Evolutionary conservation across 2,888 invertebrate genomes (phyloP).

Genomic region (Apotomis capreana): DNA sequence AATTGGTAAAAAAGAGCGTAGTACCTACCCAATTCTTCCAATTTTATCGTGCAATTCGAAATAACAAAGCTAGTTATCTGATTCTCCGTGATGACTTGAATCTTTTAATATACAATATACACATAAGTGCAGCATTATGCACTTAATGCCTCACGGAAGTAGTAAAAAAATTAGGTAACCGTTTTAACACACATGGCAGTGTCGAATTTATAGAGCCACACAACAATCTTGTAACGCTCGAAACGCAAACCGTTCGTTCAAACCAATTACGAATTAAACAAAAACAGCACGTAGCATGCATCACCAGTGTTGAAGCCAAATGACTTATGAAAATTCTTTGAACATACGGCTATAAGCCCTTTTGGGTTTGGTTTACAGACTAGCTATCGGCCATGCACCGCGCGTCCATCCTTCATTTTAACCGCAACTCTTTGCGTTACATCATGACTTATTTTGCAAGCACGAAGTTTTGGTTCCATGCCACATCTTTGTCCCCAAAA

Average conservation of each 20-base stretch:
- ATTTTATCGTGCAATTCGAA: too few relatives aligned
- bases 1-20: too few relatives aligned
- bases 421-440: constrained; percentile 55
- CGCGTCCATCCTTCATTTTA: constrained; percentile 57
- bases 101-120: neutral
- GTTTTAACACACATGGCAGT: constrained; percentile 21
- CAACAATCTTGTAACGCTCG: constrained; percentile 14
- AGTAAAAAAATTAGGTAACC: constrained; percentile 2
- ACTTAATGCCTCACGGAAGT: neutral
- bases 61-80: neutral
- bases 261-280: constrained; percentile 40
- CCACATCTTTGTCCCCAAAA: constrained; percentile 46
- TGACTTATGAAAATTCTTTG: neutral
- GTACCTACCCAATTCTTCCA: too few relatives aligned
- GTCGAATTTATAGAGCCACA: constrained; percentile 10
- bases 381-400: constrained; percentile 52
- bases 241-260: constrained; percentile 16
- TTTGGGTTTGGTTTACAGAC: neutral
- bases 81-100: neutral
- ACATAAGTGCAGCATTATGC: neutral
- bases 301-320: neutral
- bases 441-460: constrained; percentile 52
- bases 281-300: constrained; percentile 34
- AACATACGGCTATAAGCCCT: constrained; percentile 3
- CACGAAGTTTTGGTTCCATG: constrained; percentile 32